Percentiles rank a stretch among this genome's conserved stretches.
phyloP scores from a whole-genome alignment of 2,113 vertebrate species.

The Dunckerocampus dactyliophorus region DNA sequence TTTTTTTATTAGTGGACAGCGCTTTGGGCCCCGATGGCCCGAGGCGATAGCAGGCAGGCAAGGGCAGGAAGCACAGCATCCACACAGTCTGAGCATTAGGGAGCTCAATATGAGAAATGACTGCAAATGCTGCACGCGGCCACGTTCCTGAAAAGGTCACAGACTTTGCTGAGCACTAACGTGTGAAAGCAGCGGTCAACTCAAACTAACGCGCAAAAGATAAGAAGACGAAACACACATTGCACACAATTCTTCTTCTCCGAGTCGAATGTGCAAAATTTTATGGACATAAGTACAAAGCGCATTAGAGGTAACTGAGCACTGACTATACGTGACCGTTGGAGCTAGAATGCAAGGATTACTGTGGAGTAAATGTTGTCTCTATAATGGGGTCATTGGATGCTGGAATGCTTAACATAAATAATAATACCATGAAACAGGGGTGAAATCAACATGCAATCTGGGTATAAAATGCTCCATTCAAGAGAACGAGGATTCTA shows the following conservation, averaged over 20 bases:
- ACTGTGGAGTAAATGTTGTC: neutral
- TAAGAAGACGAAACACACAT: slow-evolving; percentile 9
- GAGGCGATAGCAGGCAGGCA: slow-evolving; percentile 57
- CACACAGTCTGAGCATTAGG: slow-evolving; percentile 60
- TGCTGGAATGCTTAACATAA: neutral
- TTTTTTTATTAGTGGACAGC: slow-evolving; percentile 61
- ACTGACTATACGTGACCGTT: neutral
- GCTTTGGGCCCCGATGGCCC: slow-evolving; percentile 62
- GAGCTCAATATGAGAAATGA: slow-evolving; percentile 75
- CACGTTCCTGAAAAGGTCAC: slow-evolving; percentile 72
- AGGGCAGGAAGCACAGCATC: slow-evolving; percentile 58
- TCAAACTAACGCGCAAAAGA: slow-evolving; percentile 22
- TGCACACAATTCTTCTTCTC: slow-evolving; percentile 20
- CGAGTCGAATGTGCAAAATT: slow-evolving; percentile 9
- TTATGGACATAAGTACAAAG: slow-evolving; percentile 12
- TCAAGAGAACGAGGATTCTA: no score
- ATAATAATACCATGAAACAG: no score
- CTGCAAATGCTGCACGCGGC: slow-evolving; percentile 67
- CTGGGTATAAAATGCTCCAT: no score
- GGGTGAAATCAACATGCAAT: no score
- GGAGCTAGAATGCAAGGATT: neutral
- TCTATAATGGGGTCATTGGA: neutral
- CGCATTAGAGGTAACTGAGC: neutral
- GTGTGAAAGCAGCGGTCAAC: slow-evolving; percentile 70
- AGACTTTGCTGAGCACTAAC: slow-evolving; percentile 67